Conservation (phyloP, 2,888 invertebrate genomes). For the Perizoma flavofasciatum region DNA sequence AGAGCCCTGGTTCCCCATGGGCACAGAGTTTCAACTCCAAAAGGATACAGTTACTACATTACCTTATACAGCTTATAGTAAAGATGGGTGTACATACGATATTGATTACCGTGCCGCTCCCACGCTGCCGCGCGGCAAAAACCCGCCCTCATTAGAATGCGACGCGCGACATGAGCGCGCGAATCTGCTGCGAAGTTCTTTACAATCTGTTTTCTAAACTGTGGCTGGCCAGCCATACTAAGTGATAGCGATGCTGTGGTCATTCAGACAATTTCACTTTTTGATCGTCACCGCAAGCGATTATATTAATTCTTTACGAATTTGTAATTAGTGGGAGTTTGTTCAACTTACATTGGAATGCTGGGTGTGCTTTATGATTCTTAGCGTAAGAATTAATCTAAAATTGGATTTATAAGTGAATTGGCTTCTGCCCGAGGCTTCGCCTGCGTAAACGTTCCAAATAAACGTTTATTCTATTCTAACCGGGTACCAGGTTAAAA, state of each 20-base stretch:
- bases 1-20: too few species aligned
- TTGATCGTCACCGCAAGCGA: conserved; percentile 46
- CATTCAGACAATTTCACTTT: conserved; percentile 52
- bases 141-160: conserved; percentile 72
- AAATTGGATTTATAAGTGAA: too few species aligned
- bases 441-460: too few species aligned
- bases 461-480: too few species aligned
- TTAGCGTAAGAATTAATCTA: too few species aligned
- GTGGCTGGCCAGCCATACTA: conserved; percentile 3
- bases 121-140: conserved; percentile 77
- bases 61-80: conserved; percentile 3
- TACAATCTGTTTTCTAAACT: conserved; percentile 3
- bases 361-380: background rate
- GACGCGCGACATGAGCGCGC: conserved; percentile 64
- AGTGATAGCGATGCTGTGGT: conserved; percentile 11
- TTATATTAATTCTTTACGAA: conserved; percentile 26
- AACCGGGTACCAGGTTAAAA: too few species aligned
- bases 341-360: conserved; percentile 18
- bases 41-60: conserved; percentile 4
- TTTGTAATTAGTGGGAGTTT: conserved; percentile 23
- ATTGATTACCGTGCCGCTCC: conserved; percentile 59
- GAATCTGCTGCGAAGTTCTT: conserved; percentile 47
- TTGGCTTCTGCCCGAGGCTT: too few species aligned
- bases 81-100: conserved; percentile 41
- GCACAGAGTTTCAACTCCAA: background rate